Percentiles rank a stretch among this genome's conserved stretches.
Evolutionary conservation across 23 tunicate genomes (phyloP).

Genomic region (Styela clava): DNA sequence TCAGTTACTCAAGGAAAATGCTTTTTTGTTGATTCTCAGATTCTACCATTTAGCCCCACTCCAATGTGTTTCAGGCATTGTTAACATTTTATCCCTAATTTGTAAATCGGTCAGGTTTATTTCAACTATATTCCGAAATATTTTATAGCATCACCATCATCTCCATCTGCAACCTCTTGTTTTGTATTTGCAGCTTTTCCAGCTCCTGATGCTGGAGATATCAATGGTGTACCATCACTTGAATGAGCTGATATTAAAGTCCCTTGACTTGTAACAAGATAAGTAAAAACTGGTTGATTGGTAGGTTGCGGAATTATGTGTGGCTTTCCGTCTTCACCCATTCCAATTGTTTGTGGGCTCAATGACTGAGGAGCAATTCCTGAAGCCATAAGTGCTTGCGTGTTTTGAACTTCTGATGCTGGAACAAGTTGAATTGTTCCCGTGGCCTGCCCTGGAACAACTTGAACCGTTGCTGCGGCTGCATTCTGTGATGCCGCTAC

Average conservation of each 20-base stretch:
- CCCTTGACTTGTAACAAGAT: constrained; percentile 92
- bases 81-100: no score
- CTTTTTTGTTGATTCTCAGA: no score
- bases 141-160: constrained; percentile 13
- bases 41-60: no score
- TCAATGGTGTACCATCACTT: constrained; percentile 82
- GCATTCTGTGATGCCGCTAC: constrained; percentile 93
- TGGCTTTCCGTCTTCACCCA: constrained; percentile 33
- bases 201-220: constrained; percentile 15
- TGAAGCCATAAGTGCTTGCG: constrained; percentile 86
- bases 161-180: constrained; percentile 2
- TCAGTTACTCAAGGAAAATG: no score
- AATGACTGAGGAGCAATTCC: constrained; percentile 74
- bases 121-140: no score
- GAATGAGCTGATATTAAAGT: constrained; percentile 91
- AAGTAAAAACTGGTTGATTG: constrained; percentile 74
- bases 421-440: constrained; percentile 93
- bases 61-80: no score
- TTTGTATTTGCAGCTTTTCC: constrained; percentile 1
- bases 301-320: constrained; percentile 50
- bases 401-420: constrained; percentile 69
- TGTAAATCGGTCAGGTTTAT: no score
- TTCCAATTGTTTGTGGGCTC: constrained; percentile 31
- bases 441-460: constrained; percentile 89
- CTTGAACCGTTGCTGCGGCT: constrained; percentile 96